Base-by-base conservation (phyloP, 2,113 vertebrate genomes). In the Ancistrus triradiatus region DNA sequence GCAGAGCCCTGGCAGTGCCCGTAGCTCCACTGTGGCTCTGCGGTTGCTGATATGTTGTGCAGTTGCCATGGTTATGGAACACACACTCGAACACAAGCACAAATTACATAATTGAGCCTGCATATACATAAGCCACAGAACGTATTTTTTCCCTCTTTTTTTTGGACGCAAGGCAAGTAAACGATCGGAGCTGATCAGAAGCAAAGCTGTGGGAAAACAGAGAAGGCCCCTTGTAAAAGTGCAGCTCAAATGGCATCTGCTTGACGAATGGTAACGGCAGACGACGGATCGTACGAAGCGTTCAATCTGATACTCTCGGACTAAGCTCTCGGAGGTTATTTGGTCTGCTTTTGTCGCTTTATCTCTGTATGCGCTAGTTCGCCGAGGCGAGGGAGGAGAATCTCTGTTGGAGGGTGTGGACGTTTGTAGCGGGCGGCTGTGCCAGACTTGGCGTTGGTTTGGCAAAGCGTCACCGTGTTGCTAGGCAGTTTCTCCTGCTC, bases 51-150 rank as follows among this genome's bases (percentile, higher is more conserved):
- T 85, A 86, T 90, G 86, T 89, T 89, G 74, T 84, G 81, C 76
- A 63, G 87, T 89, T 87, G 76, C 84, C 78, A 83, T 89, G 80
- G 81, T 76, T 66, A 88, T 84, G 31, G 69, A 73, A 80, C 81
- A 74, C 76, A 77, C 76, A 77, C 55, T 76, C 55, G 49, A 60
- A 56, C 56, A 64, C 60, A 64, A 63, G 60, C 62, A 50, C 68
- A 75, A 86, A 87, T 88, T 84, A 88, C 85, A 87, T 87, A 87
- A 86, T 86, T 86, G 82, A 77, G 73, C 77, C 72, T 64, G 68
- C 78, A 85, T 82, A 86, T 82, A 84, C 78, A 76, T 74, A 76
- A 74, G 67, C 78, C 74, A 68, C 77, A 55, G 69, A 63, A 80
- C 73, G 78, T 78, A 83, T 67, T 56, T 72, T 66, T 75, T 73